Conservation (phyloP, 2,113 vertebrate genomes). For the Solea solea region DNA sequence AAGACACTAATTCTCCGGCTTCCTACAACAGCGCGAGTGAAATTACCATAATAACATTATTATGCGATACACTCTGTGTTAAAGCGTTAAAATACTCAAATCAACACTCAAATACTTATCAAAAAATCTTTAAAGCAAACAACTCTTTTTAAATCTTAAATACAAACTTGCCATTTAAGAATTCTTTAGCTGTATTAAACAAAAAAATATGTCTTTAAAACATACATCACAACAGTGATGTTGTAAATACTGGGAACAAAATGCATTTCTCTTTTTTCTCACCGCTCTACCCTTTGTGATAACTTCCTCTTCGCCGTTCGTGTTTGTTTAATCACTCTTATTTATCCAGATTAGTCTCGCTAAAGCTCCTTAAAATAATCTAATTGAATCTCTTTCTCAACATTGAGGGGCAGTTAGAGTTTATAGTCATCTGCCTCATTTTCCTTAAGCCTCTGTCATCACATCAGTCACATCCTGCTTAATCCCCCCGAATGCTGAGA, state of each 20-base stretch:
- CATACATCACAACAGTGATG: too few species aligned
- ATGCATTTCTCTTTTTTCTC: slow-evolving; percentile 19
- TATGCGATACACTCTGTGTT: too few species aligned
- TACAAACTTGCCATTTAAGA: too few species aligned
- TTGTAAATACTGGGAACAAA: background rate
- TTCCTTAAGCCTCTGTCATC: slow-evolving; percentile 51
- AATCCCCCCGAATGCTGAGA: slow-evolving; percentile 61
- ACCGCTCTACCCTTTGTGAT: slow-evolving; percentile 31
- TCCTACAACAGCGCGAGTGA: too few species aligned
- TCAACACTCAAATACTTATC: too few species aligned
- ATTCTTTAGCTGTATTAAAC: too few species aligned
- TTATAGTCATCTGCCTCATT: slow-evolving; percentile 49
- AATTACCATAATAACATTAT: too few species aligned
- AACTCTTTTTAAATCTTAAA: too few species aligned
- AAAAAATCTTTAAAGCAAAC: too few species aligned
- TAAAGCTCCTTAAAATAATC: slow-evolving; percentile 69
- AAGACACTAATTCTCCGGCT: too few species aligned
- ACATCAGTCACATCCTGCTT: slow-evolving; percentile 59
- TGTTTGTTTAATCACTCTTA: slow-evolving; percentile 58
- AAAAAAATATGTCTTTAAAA: too few species aligned
- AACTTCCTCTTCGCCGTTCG: slow-evolving; percentile 30
- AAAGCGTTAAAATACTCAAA: too few species aligned
- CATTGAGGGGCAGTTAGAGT: slow-evolving; percentile 33
- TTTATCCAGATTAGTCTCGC: slow-evolving; percentile 64
- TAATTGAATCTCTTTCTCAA: slow-evolving; percentile 57